A percentile compares a stretch with the other conserved stretches of the same genome.
These are phyloP conservation scores for Myotis davidii DNA, from an alignment of 2,113 vertebrate genomes.

Conservation along the genomic window DNA sequence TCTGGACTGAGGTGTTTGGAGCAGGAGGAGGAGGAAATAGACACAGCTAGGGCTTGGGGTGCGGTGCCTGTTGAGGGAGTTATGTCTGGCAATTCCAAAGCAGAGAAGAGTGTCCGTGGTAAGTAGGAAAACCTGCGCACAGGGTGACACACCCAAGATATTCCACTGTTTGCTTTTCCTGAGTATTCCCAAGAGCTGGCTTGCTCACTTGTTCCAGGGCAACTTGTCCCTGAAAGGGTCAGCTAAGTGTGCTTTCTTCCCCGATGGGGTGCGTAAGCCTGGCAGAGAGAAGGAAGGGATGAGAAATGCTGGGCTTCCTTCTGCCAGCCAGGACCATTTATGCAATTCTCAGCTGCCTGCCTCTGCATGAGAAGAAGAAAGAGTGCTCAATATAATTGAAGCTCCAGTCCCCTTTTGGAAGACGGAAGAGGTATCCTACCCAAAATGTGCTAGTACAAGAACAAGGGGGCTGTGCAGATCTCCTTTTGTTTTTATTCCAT, in stretches of 20 bases:
- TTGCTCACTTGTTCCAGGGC: conserved; percentile 28
- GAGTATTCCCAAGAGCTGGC: background rate
- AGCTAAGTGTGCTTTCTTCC: conserved; percentile 11
- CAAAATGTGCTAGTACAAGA: background rate
- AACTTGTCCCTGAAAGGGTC: conserved; percentile 34
- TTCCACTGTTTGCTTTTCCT: background rate
- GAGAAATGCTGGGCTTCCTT: background rate
- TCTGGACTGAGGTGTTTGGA: background rate
- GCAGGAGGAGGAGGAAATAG: background rate
- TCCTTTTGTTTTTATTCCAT: background rate
- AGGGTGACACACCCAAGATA: background rate
- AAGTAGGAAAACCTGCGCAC: background rate
- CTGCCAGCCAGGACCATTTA: background rate
- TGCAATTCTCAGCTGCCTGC: background rate
- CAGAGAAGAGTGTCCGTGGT: background rate
- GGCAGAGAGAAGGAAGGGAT: background rate
- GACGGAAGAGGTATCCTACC: background rate
- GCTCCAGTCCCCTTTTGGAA: background rate
- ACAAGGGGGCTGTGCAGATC: background rate
- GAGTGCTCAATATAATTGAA: background rate
- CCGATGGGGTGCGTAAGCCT: background rate
- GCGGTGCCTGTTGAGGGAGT: background rate
- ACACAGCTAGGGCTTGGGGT: background rate
- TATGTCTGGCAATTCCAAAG: background rate
- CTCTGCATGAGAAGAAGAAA: background rate